These are phyloP conservation scores for Noctuana brunneofusca DNA, from an alignment of 2,888 invertebrate species.

Conservation along the genomic window DNA sequence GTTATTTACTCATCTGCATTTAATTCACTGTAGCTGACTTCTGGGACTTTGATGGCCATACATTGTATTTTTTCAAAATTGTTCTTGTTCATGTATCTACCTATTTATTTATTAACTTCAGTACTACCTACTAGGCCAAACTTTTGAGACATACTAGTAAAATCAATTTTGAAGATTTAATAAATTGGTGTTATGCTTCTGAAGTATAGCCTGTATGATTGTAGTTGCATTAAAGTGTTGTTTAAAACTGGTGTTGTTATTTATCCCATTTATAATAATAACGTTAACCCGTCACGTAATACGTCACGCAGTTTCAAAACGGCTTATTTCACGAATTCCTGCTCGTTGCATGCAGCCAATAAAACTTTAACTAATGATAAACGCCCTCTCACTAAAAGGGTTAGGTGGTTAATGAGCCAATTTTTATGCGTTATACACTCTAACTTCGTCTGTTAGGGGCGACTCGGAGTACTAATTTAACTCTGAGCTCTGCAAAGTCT, in stretches of 20 bases:
- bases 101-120: no score
- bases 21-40: no score
- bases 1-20: no score
- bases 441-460: slow-evolving; percentile 37
- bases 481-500: slow-evolving; percentile 47
- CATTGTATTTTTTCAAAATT: not conserved
- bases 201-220: slow-evolving; percentile 48
- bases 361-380: slow-evolving; percentile 15
- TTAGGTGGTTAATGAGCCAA: slow-evolving; percentile 35
- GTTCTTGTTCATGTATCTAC: not conserved
- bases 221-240: slow-evolving; percentile 72
- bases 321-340: not conserved
- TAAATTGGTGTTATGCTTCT: slow-evolving; percentile 47
- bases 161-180: not conserved
- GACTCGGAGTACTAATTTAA: slow-evolving; percentile 46
- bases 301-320: no score
- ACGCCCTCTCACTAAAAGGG: slow-evolving; percentile 32
- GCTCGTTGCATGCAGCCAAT: slow-evolving; percentile 9
- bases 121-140: not conserved
- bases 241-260: slow-evolving; percentile 46
- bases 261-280: not conserved
- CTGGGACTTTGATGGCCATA: no score
- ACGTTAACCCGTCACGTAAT: not conserved
- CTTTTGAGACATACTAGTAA: not conserved
- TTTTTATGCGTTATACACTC: slow-evolving; percentile 41